These are phyloP conservation scores for Sinonovacula constricta DNA, from an alignment of 1,140 invertebrate species.

Conservation along the genomic window DNA sequence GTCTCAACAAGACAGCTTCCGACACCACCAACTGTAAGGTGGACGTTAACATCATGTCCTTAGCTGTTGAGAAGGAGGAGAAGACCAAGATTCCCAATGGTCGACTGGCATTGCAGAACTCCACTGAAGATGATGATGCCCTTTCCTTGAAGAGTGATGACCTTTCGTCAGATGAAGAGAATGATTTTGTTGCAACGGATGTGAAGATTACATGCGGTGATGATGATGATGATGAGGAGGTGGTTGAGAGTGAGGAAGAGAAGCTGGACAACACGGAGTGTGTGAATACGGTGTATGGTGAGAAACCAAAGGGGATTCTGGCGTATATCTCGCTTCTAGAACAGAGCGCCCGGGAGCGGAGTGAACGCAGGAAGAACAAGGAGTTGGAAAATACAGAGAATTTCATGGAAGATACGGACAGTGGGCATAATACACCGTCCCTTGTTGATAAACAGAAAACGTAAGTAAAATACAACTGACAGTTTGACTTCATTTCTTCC, in stretches of 20 bases:
- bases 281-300: slow-evolving; percentile 38
- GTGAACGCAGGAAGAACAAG: slow-evolving; percentile 26
- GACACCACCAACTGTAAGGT: slow-evolving; percentile 8
- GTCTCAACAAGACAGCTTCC: background rate
- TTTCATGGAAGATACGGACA: slow-evolving; percentile 35
- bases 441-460: slow-evolving; percentile 32
- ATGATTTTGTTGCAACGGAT: slow-evolving; percentile 36
- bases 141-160: slow-evolving; percentile 44
- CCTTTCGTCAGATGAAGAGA: slow-evolving; percentile 27
- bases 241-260: slow-evolving; percentile 21
- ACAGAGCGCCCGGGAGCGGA: slow-evolving; percentile 42
- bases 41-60: slow-evolving; percentile 47
- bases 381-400: slow-evolving; percentile 26
- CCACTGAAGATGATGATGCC: slow-evolving; percentile 34
- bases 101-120: slow-evolving; percentile 25
- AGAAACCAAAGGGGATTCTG: slow-evolving; percentile 48
- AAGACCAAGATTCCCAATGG: slow-evolving; percentile 29
- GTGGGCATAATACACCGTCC: slow-evolving; percentile 35
- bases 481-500: too few relatives aligned
- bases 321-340: slow-evolving; percentile 48
- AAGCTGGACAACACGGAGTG: slow-evolving; percentile 46
- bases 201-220: too few relatives aligned
- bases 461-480: slow-evolving; percentile 43
- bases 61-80: slow-evolving; percentile 36
- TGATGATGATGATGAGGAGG: background rate